Base-by-base conservation (phyloP, 2,888 invertebrate genomes). In the Fissipunctia ypsillon region DNA sequence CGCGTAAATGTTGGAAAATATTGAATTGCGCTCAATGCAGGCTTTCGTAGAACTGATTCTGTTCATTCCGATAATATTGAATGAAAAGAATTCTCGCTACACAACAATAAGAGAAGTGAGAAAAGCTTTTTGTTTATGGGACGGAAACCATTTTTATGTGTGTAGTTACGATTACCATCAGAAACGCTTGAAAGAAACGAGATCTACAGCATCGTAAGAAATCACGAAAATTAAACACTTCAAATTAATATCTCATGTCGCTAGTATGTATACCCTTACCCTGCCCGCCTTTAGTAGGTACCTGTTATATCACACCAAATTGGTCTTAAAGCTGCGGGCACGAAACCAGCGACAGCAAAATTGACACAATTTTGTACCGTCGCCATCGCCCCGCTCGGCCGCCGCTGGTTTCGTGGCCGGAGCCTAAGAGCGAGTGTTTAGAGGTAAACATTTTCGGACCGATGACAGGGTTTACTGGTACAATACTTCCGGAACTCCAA, bases 1-100 rank as follows among this genome's bases (percentile, higher is more conserved):
- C 45, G 19, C 38, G 35, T 19, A n/a, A 75, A 74, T 22, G 25
- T 56, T 73, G 45, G 35, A 45, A 75, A 75, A 60, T 54, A 68
- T 54, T 48, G 54, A 60, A 48, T 48, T 64, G 50, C 22, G 28
- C 16, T 52, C 7, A 43, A 41, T 25, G 38, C 38, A 73, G 41
- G n/a, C 41, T 57, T 73, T 38, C 0, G n/a, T n/a, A 16, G 22
- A 56, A 63, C 25, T 38, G 63, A 72, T 54, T 28, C n/a, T 73
- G 38, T 61, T 61, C 9, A 54, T 45, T 54, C 35, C 28, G 54
- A 54, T 71, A 35, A 3, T 25, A 22, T 28, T 16, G 35, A 45
- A 10, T n/a, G 14, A 38, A 48, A 59, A 43, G 0, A 25, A 41
- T 50, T 50, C 10, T 16, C 31, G 22, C 14, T 31, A n/a, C 25